phyloP scores from a whole-genome alignment of 2,797 vertebrate species.

The Sebastes variabilis region DNA sequence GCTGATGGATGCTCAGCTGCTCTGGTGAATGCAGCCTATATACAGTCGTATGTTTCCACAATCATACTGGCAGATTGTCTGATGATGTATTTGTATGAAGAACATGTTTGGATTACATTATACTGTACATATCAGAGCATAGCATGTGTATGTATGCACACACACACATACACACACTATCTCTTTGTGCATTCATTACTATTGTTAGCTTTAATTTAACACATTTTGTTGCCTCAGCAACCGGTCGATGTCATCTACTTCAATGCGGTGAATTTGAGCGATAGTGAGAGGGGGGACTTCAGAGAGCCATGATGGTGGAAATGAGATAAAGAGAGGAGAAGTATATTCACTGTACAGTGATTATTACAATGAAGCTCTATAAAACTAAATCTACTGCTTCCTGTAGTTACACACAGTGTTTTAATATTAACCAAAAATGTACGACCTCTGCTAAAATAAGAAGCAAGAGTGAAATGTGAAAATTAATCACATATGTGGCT shows the following conservation, averaged over 20 bases:
- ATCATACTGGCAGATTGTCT: background rate
- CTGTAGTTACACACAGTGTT: background rate
- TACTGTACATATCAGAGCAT: background rate
- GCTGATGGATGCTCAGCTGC: background rate
- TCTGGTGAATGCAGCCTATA: background rate
- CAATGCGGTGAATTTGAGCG: conserved; percentile 40
- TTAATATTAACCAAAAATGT: background rate
- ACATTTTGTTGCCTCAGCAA: conserved; percentile 75
- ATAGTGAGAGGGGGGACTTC: conserved; percentile 8
- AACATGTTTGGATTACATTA: background rate
- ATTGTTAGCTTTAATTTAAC: conserved; percentile 56
- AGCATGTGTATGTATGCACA: background rate
- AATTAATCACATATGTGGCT: background rate
- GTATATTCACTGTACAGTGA: conserved; percentile 1
- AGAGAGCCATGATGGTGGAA: conserved; percentile 21
- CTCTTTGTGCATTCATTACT: conserved; percentile 36
- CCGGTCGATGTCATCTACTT: conserved; percentile 54
- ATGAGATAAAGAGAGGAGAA: conserved; percentile 17
- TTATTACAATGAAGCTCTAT: background rate
- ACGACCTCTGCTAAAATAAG: background rate
- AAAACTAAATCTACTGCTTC: background rate
- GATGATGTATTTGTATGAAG: background rate
- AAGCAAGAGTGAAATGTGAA: background rate
- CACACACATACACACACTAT: background rate
- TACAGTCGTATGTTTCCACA: background rate